These are phyloP conservation scores for Drosophila sp. DNA, from an alignment of 1,140 invertebrate genomes.

Conservation along the genomic window DNA sequence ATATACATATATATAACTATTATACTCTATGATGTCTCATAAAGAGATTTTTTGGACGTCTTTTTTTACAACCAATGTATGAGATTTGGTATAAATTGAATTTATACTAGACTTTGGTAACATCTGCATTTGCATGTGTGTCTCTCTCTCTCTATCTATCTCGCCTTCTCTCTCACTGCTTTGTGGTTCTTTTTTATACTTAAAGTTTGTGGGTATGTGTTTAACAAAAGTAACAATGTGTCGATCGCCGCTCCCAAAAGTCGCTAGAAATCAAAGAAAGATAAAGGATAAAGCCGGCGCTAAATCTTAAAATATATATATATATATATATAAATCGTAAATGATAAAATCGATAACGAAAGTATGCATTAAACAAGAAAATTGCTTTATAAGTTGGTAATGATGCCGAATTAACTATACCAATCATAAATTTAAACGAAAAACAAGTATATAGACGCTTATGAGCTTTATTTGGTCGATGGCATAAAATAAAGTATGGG, in stretches of 20 bases:
- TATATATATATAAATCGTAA: constrained; percentile 45
- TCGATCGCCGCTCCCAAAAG: constrained; percentile 59
- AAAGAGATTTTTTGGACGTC: too few relatives aligned
- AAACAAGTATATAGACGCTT: constrained; percentile 73
- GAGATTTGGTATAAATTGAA: neutral
- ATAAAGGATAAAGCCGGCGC: constrained; percentile 6
- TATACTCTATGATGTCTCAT: too few relatives aligned
- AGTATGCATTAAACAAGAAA: constrained; percentile 32
- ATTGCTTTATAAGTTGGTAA: constrained; percentile 59
- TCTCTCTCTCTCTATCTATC: neutral
- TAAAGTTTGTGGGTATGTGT: constrained; percentile 7
- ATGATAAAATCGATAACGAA: neutral
- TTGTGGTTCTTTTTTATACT: neutral
- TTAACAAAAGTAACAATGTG: constrained; percentile 40
- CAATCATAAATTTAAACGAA: constrained; percentile 50
- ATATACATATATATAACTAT: neutral
- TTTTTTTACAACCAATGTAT: too few relatives aligned
- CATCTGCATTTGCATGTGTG: neutral
- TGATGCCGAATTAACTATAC: constrained; percentile 50
- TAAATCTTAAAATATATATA: constrained; percentile 54
- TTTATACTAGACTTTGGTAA: neutral
- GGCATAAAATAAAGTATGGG: constrained; percentile 66
- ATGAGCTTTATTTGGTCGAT: constrained; percentile 81
- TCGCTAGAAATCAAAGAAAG: constrained; percentile 50
- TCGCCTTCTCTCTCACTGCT: neutral